These are phyloP conservation scores for Rhinopomastus cyanomelas DNA, from an alignment of 2,113 vertebrate genomes.

Conservation along the genomic window DNA sequence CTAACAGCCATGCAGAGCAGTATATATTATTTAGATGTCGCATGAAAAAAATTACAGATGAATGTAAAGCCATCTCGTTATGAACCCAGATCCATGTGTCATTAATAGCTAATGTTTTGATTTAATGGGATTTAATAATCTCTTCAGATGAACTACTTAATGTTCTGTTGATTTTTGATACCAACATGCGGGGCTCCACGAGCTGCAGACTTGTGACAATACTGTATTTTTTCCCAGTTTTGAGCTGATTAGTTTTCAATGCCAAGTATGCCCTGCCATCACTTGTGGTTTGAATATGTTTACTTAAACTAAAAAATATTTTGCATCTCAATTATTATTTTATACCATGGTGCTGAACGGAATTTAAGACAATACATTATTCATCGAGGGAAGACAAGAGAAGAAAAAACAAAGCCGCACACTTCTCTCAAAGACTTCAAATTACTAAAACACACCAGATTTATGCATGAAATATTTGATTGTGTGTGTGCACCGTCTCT, in stretches of 20 bases:
- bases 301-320: slow-evolving; percentile 69
- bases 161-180: slow-evolving; percentile 29
- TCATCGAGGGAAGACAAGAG: slow-evolving; percentile 74
- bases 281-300: slow-evolving; percentile 60
- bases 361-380: slow-evolving; percentile 74
- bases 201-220: slow-evolving; percentile 40
- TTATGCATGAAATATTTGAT: slow-evolving; percentile 78
- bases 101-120: slow-evolving; percentile 58
- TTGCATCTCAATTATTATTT: slow-evolving; percentile 71
- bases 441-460: slow-evolving; percentile 73
- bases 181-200: not conserved
- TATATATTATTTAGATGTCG: not conserved
- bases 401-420: slow-evolving; percentile 72
- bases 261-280: slow-evolving; percentile 36
- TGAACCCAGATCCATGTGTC: slow-evolving; percentile 4
- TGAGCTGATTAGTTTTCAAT: slow-evolving; percentile 54
- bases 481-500: not conserved
- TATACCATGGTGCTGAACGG: slow-evolving; percentile 58
- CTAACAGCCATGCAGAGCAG: not conserved
- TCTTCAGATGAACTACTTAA: slow-evolving; percentile 65
- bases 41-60: not conserved
- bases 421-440: slow-evolving; percentile 73
- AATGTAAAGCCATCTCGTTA: slow-evolving; percentile 37
- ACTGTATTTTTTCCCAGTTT: slow-evolving; percentile 38
- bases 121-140: slow-evolving; percentile 55